Percentiles rank a stretch among this genome's conserved stretches.
phyloP scores from a whole-genome alignment of 1,140 invertebrate genomes.

The Condylostylus longicornis region DNA sequence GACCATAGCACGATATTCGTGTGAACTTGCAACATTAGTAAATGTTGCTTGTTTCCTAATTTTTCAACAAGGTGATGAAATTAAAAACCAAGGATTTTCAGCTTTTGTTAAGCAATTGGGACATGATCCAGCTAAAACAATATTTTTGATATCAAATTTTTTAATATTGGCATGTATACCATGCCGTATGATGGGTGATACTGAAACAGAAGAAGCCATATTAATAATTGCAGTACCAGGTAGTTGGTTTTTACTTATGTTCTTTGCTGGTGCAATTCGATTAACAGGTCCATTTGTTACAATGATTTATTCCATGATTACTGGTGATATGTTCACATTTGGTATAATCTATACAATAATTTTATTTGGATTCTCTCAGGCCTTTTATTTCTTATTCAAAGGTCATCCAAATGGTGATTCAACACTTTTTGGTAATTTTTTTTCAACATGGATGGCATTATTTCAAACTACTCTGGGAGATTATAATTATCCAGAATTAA shows the following conservation, averaged over 20 bases:
- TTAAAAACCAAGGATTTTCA: conserved; percentile 79
- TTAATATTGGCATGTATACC: conserved; percentile 87
- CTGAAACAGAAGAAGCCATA: conserved; percentile 76
- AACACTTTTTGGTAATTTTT: conserved; percentile 68
- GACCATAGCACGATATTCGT: conserved; percentile 48
- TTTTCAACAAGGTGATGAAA: conserved; percentile 81
- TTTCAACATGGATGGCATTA: conserved; percentile 89
- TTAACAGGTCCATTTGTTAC: conserved; percentile 94
- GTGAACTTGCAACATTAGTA: conserved; percentile 69
- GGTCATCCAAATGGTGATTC: conserved; percentile 67
- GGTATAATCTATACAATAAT: conserved; percentile 91
- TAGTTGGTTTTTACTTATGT: conserved; percentile 94
- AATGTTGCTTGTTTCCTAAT: conserved; percentile 81
- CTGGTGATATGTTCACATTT: conserved; percentile 93
- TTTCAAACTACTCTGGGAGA: conserved; percentile 96
- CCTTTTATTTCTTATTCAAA: conserved; percentile 93
- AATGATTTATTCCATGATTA: conserved; percentile 98
- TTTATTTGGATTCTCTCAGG: conserved; percentile 87
- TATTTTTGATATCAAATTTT: conserved; percentile 85
- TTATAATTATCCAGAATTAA: conserved; percentile 88
- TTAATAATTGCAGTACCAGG: conserved; percentile 83
- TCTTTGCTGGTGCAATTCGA: conserved; percentile 89
- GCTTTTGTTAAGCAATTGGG: conserved; percentile 89
- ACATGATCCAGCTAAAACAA: conserved; percentile 84
- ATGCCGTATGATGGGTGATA: conserved; percentile 56